A percentile compares a stretch with the other conserved stretches of the same genome.
These are phyloP conservation scores for Calameuta filiformis DNA, from an alignment of 2,888 invertebrate species.

Conservation along the genomic window DNA sequence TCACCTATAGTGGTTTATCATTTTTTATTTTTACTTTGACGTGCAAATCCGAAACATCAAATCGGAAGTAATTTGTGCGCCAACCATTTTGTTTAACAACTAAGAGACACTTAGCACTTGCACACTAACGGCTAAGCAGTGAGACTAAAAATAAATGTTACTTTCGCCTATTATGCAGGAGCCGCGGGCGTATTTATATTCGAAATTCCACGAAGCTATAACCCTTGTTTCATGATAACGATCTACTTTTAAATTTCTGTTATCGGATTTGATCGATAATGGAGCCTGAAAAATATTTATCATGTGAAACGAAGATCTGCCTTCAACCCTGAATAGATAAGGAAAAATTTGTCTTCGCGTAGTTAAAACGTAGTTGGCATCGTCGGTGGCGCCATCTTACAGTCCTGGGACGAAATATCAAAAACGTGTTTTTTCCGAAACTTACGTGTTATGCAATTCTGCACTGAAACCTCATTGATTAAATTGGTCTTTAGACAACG, in stretches of 20 bases:
- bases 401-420: background rate
- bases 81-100: background rate
- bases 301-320: no score
- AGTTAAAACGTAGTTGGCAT: no score
- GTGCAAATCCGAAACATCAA: background rate
- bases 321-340: no score
- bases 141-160: background rate
- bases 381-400: no score
- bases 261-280: background rate
- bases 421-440: background rate
- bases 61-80: background rate
- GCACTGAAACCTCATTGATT: background rate
- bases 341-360: no score
- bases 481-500: background rate
- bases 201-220: background rate
- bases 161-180: background rate
- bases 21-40: background rate
- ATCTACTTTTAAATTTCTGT: background rate
- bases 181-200: background rate
- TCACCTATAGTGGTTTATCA: background rate
- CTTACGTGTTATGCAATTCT: background rate
- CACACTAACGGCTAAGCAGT: background rate
- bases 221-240: background rate
- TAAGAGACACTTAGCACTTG: background rate
- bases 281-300: background rate